Evolutionary conservation across 2,113 vertebrate species (phyloP).

Genomic region (Platichthys stellatus): DNA sequence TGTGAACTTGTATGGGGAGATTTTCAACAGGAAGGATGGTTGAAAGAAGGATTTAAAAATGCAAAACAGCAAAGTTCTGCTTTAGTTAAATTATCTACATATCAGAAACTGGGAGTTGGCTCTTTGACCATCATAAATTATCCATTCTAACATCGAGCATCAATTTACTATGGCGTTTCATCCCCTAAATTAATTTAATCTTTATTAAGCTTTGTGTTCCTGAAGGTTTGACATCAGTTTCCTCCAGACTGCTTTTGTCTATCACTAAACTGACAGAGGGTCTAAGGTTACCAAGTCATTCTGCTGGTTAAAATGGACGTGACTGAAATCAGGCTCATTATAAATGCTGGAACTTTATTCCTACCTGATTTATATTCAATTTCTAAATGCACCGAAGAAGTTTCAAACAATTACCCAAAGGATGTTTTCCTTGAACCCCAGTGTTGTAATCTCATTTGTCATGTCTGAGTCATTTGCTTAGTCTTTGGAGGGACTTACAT

Average conservation of each 20-base stretch:
- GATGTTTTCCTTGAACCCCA: background rate
- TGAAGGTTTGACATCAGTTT: background rate
- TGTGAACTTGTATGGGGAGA: no score
- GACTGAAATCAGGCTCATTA: background rate
- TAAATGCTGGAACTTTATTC: background rate
- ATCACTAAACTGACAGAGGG: background rate
- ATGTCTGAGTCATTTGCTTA: conserved; percentile 3
- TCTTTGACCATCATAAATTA: no score
- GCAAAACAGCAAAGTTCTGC: no score
- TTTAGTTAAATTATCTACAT: no score
- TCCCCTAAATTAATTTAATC: no score
- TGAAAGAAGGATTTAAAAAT: no score
- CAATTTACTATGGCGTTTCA: no score
- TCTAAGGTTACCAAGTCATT: no score
- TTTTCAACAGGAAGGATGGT: no score
- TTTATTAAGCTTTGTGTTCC: no score
- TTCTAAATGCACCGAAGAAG: background rate
- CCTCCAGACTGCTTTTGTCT: background rate
- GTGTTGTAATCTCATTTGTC: background rate
- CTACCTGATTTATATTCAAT: background rate
- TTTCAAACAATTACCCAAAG: background rate
- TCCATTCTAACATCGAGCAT: no score
- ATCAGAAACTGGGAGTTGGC: no score
- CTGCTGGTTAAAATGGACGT: background rate
- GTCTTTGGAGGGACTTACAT: background rate